phyloP scores from a whole-genome alignment of 2,113 vertebrate genomes.

The Rhadina sibilatrix region DNA sequence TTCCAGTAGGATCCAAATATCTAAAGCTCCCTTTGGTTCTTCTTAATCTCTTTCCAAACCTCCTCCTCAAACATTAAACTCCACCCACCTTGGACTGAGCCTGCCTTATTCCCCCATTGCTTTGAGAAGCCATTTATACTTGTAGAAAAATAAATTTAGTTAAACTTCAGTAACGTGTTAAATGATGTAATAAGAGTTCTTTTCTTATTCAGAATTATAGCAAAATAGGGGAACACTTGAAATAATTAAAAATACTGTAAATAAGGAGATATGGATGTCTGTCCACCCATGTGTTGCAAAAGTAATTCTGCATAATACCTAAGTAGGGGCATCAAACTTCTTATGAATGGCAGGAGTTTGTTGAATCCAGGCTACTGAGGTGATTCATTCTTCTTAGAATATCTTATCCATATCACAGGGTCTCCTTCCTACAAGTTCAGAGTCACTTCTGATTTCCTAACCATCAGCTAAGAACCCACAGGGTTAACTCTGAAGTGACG shows the following conservation, averaged over 20 bases:
- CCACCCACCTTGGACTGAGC: not conserved
- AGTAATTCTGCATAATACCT: not conserved
- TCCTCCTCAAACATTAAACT: not conserved
- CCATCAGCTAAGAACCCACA: accelerated
- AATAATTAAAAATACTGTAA: not conserved
- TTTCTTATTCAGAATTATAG: not conserved
- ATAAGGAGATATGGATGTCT: not conserved
- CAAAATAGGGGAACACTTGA: not conserved
- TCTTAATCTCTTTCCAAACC: not conserved
- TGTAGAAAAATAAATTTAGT: not conserved
- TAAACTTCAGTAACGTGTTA: not conserved
- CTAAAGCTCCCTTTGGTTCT: not conserved
- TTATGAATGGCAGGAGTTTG: not conserved
- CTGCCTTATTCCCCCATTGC: not conserved
- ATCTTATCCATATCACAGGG: not conserved
- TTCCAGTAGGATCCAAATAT: not conserved
- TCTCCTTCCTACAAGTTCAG: not conserved
- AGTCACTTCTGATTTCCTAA: not conserved
- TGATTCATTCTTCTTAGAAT: not conserved
- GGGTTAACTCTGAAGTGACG: not conserved
- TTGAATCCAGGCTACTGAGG: not conserved
- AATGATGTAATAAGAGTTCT: accelerated
- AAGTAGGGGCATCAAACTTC: not conserved
- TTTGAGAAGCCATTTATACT: not conserved
- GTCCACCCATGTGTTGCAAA: accelerated